Percentiles rank a stretch among this genome's conserved stretches.
These are phyloP conservation scores for Clistopyga incitator DNA, from an alignment of 2,888 invertebrate genomes.

Conservation along the genomic window DNA sequence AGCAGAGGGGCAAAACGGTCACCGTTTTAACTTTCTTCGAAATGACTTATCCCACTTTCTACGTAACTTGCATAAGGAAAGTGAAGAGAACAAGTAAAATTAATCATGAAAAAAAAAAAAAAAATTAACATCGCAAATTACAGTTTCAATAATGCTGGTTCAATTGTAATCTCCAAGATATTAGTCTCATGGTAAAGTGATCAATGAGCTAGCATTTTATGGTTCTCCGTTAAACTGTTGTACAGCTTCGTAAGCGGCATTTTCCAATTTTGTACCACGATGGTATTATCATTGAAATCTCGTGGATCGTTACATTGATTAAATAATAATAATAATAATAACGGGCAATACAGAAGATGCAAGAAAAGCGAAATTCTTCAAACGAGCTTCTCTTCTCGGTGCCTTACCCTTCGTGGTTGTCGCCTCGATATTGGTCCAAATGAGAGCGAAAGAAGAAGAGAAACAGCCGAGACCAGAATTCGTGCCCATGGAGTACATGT, in stretches of 20 bases:
- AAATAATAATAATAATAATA: not conserved
- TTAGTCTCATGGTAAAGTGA: too few relatives aligned
- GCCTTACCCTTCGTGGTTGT: conserved; percentile 68
- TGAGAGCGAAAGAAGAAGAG: conserved; percentile 49
- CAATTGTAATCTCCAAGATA: too few relatives aligned
- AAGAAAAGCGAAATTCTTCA: conserved; percentile 65
- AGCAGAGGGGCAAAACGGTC: too few relatives aligned
- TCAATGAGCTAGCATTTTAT: not conserved
- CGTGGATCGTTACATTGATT: not conserved
- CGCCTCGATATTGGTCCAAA: conserved; percentile 48
- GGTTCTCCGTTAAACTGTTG: not conserved
- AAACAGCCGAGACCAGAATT: conserved; percentile 72
- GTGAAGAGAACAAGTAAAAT: too few relatives aligned
- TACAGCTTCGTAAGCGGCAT: not conserved
- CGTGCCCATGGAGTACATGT: conserved; percentile 72
- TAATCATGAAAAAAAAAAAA: too few relatives aligned
- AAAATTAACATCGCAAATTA: too few relatives aligned
- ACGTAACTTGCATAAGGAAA: too few relatives aligned
- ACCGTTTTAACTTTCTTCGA: too few relatives aligned
- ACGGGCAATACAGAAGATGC: conserved; percentile 7
- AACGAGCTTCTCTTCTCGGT: conserved; percentile 53
- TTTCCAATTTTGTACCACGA: not conserved
- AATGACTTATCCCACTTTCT: too few relatives aligned
- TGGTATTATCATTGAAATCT: not conserved
- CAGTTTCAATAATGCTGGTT: too few relatives aligned